phyloP scores from a whole-genome alignment of 2,113 vertebrate species.

The Neoarius graeffei region DNA sequence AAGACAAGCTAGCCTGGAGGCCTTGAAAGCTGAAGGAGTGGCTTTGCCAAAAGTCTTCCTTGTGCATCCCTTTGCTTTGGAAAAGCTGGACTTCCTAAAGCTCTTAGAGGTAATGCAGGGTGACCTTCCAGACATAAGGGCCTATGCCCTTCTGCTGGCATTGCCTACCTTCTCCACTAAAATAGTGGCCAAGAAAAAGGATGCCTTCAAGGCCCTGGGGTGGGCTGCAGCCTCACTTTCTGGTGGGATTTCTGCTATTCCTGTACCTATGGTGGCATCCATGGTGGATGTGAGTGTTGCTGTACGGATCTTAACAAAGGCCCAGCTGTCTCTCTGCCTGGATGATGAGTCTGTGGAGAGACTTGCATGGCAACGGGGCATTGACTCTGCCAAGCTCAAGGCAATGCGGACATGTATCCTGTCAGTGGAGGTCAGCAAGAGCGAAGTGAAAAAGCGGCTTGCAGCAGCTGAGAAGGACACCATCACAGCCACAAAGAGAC shows the following conservation, averaged over 20 bases:
- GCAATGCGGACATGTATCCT: constrained; percentile 61
- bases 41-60: constrained; percentile 63
- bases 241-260: constrained; percentile 67
- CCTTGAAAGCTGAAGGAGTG: constrained; percentile 62
- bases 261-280: constrained; percentile 70
- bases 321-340: constrained; percentile 66
- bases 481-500: constrained; percentile 46
- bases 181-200: constrained; percentile 67
- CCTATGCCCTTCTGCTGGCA: constrained; percentile 67
- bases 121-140: constrained; percentile 70
- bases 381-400: constrained; percentile 57
- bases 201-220: constrained; percentile 68
- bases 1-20: constrained; percentile 59
- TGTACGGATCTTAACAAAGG: constrained; percentile 67
- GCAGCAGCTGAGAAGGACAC: constrained; percentile 63
- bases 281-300: constrained; percentile 70
- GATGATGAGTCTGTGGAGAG: constrained; percentile 64
- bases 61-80: constrained; percentile 60
- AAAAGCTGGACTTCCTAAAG: constrained; percentile 64
- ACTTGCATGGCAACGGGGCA: constrained; percentile 58
- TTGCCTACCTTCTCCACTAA: constrained; percentile 60
- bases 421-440: constrained; percentile 68
- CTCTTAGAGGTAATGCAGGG: constrained; percentile 63
- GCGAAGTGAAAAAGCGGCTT: constrained; percentile 65
- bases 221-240: constrained; percentile 73